Conservation (phyloP, 2,113 vertebrate genomes). For the Xenus cinereus region DNA sequence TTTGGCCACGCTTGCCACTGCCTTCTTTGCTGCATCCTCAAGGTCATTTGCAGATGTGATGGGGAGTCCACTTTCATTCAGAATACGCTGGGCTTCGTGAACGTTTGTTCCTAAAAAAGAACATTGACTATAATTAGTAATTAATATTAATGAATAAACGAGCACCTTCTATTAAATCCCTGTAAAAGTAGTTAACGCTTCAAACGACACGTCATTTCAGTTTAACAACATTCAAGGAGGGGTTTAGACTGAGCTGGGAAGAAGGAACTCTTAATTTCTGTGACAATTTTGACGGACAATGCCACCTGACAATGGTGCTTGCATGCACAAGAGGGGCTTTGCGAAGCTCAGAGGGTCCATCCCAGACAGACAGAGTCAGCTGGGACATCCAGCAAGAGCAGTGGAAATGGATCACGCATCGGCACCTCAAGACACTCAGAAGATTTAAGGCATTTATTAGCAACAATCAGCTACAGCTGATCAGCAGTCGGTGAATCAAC, state of each 20-base stretch:
- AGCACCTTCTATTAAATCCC: background rate
- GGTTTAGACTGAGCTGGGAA: background rate
- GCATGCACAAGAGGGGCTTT: background rate
- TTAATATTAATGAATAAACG: background rate
- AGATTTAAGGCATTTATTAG: background rate
- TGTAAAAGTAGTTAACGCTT: background rate
- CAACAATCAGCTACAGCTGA: background rate
- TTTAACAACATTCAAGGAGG: background rate
- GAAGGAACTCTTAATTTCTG: background rate
- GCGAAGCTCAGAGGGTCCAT: background rate
- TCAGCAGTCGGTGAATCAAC: background rate
- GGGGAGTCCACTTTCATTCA: conserved; percentile 89
- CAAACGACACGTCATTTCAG: background rate
- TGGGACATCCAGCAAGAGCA: background rate
- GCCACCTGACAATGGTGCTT: background rate
- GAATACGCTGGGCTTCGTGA: conserved; percentile 88
- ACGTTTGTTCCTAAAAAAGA: conserved; percentile 89
- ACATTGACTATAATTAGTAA: background rate
- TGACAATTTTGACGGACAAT: background rate
- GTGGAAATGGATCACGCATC: rapidly evolving
- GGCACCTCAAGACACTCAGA: background rate
- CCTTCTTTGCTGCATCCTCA: conserved; percentile 94
- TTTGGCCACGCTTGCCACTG: conserved; percentile 85
- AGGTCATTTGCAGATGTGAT: conserved; percentile 87
- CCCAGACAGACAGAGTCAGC: background rate